Conservation (phyloP, 2,797 vertebrate genomes). For the Periparus ater region DNA sequence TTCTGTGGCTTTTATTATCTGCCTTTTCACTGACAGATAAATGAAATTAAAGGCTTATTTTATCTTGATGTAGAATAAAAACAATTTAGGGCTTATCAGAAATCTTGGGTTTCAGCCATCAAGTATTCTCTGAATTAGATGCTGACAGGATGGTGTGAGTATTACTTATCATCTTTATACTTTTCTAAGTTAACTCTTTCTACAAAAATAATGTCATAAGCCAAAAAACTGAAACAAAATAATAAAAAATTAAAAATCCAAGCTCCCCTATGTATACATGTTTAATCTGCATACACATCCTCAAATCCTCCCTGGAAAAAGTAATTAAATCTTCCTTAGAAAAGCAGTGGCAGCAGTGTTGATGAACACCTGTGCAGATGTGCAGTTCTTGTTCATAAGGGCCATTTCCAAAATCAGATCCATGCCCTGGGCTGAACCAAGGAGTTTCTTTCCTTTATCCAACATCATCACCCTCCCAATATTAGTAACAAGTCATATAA, state of each 20-base stretch:
- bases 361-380: not conserved
- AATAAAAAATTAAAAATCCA: no score
- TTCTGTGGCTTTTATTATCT: conserved; percentile 7
- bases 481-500: not conserved
- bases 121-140: not conserved
- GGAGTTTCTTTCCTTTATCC: not conserved
- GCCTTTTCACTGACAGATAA: conserved; percentile 5
- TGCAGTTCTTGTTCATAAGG: not conserved
- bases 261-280: accelerated
- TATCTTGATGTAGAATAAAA: conserved; percentile 35
- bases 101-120: not conserved
- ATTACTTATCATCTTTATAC: not conserved
- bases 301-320: not conserved
- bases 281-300: not conserved
- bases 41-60: conserved; percentile 32
- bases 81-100: not conserved
- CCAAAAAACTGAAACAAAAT: not conserved
- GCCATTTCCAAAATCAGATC: not conserved
- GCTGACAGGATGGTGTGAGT: not conserved
- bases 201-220: not conserved
- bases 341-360: not conserved
- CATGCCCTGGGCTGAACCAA: not conserved
- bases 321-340: not conserved
- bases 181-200: not conserved
- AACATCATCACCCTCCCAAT: not conserved